Base-by-base conservation (phyloP, 2,113 vertebrate genomes). In the Merops nubicus region DNA sequence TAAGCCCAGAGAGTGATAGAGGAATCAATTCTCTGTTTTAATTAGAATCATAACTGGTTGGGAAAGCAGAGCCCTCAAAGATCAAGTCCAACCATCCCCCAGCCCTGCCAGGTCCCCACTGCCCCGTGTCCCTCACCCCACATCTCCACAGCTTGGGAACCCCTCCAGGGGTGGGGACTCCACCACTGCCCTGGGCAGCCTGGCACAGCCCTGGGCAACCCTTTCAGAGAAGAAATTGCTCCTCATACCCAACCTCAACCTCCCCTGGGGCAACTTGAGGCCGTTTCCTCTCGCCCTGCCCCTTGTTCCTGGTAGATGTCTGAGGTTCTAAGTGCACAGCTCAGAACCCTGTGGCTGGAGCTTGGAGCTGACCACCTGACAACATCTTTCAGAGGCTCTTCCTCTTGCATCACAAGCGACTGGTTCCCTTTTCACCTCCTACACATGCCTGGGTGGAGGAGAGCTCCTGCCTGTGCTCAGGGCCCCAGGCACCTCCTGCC, bases 371-470 rank as follows among this genome's bases (percentile, higher is more conserved):
- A 42, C 8, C 42, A 50, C 51, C 6, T 6, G 31, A 9, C 0
- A 8, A 9, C 0, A 8, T 21, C 54, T 82, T 21, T 33, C 0
- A 0, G 6, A 59, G 74, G 22, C 26, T 64, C 43, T 60, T 38
- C 67, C 54, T 48, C 67, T 54, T 22, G 78, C 40, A 28, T 21
- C 57, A 10, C 0, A 4, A 57, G 65, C 3, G 1, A 16, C 14
- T 2, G 1, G 34, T 70, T 88, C 87, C 56, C 40, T 56, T 54
- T 56, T 11, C 73, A 10, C 6, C 67, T 31, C 45, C 73, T 4
- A 62, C 17, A 48, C 1, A 0, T 36, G 56, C 29, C 68, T 26
- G 3, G 0, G 40, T 6, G 1, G 26, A 21, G 51, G 23, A 1
- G 15, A 65, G 36, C 4, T 3, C 43, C 54, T 18, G 0, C 43